These are phyloP conservation scores for Irena cyanogastra DNA, from an alignment of 2,113 vertebrate genomes.

Conservation along the genomic window DNA sequence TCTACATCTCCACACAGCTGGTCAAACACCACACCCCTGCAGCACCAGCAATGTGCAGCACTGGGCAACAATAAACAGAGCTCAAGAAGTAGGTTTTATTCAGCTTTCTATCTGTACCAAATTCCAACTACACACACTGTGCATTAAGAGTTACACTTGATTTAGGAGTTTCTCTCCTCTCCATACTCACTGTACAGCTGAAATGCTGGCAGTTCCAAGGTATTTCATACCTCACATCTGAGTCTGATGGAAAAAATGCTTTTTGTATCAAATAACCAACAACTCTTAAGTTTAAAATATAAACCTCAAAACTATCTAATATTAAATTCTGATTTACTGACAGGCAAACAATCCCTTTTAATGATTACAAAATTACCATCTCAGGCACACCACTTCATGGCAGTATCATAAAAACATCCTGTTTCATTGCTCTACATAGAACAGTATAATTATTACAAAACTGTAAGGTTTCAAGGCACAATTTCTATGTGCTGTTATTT, in stretches of 20 bases:
- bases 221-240: not conserved
- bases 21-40: not conserved
- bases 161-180: not conserved
- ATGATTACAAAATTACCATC: not conserved
- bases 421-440: not conserved
- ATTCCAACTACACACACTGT: not conserved
- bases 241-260: not conserved
- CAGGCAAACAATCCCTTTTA: not conserved
- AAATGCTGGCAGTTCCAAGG: not conserved
- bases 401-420: not conserved
- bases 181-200: not conserved
- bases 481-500: not conserved
- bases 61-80: not conserved
- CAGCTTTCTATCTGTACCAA: not conserved
- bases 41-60: fast-evolving
- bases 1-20: fast-evolving
- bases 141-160: not conserved
- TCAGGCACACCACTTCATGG: not conserved
- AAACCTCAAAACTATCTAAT: not conserved
- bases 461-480: not conserved
- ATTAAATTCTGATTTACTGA: not conserved
- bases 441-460: not conserved
- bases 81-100: not conserved
- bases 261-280: not conserved
- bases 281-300: not conserved